phyloP scores from a whole-genome alignment of 2,113 vertebrate genomes.

The Alligator mississippiensis region DNA sequence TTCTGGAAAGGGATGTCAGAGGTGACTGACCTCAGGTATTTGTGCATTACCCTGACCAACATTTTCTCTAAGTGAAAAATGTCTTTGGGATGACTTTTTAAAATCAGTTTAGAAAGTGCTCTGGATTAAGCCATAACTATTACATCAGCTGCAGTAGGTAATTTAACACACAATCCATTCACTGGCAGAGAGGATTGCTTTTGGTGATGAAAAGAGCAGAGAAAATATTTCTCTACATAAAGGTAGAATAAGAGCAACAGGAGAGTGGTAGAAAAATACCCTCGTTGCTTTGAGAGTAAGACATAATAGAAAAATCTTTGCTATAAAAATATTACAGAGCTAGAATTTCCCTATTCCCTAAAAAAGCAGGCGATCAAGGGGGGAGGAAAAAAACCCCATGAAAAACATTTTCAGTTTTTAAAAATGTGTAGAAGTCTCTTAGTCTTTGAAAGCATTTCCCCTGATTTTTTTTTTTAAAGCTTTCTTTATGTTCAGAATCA shows the following conservation, averaged over 20 bases:
- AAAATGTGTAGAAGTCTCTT: not conserved
- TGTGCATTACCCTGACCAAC: not conserved
- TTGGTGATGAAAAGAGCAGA: not conserved
- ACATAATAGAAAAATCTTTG: not conserved
- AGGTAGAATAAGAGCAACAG: not conserved
- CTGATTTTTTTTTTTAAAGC: not conserved
- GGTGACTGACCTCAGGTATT: not conserved
- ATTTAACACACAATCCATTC: conserved; percentile 22
- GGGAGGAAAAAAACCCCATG: not conserved
- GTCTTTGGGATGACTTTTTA: not conserved
- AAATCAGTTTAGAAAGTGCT: not conserved
- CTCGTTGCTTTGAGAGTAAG: not conserved
- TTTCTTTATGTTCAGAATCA: not conserved
- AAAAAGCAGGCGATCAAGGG: not conserved
- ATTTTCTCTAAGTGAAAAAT: not conserved
- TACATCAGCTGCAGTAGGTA: not conserved
- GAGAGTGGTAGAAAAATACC: not conserved
- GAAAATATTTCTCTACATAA: not conserved
- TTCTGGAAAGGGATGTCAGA: not conserved
- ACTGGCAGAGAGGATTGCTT: not conserved
- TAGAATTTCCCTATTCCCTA: not conserved
- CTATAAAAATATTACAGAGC: not conserved
- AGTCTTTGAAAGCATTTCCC: not conserved
- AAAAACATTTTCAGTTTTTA: not conserved
- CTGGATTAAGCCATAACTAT: conserved; percentile 4